Conservation (phyloP, 2,113 vertebrate genomes). For the Otus sunia region DNA sequence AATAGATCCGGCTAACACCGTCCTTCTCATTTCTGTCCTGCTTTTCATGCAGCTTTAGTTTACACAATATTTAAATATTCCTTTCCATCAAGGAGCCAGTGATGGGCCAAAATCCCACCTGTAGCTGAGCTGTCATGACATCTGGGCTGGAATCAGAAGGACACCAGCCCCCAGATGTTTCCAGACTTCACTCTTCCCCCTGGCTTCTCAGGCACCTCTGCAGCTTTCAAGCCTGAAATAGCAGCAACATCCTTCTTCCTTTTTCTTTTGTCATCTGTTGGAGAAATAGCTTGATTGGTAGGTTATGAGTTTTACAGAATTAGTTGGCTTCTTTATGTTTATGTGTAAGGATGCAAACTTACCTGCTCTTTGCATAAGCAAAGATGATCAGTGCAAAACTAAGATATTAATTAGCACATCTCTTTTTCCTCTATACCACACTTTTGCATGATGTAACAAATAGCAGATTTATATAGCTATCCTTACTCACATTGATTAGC, state of each 20-base stretch:
- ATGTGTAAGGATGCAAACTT: neutral
- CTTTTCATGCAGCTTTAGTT: neutral
- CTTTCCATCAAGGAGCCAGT: neutral
- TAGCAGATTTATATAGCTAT: neutral
- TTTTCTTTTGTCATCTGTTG: neutral
- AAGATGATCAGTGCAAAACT: neutral
- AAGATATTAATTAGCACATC: fast-evolving
- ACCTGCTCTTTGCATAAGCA: neutral
- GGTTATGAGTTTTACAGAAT: neutral
- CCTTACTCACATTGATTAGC: neutral
- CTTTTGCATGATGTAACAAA: neutral
- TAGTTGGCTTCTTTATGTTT: neutral
- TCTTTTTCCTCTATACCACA: neutral
- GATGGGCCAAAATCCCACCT: neutral
- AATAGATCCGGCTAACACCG: neutral
- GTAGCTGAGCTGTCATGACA: neutral
- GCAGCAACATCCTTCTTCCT: neutral
- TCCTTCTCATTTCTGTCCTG: neutral
- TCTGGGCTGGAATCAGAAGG: neutral
- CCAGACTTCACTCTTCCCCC: neutral
- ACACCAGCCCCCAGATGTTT: neutral
- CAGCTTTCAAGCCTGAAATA: neutral
- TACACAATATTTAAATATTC: neutral
- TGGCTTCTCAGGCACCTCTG: neutral
- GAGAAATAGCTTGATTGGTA: neutral